Percentiles rank a stretch among this genome's conserved stretches.
Evolutionary conservation across 2,113 vertebrate genomes (phyloP).

Genomic region (Rhabdomys dilectus): DNA sequence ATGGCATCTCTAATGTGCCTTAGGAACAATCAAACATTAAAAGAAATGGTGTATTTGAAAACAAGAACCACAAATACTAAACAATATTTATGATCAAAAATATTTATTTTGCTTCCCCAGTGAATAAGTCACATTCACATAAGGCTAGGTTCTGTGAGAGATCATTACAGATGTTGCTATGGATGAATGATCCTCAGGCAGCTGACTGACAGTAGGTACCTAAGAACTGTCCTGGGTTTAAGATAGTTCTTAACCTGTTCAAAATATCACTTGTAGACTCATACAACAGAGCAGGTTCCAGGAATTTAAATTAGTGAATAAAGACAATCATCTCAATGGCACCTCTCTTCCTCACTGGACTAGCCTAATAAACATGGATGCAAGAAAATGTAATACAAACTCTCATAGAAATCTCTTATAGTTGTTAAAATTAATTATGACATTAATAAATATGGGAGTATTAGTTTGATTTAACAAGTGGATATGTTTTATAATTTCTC

Average conservation of each 20-base stretch:
- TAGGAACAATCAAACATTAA: not conserved
- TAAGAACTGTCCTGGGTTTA: not conserved
- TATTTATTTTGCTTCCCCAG: not conserved
- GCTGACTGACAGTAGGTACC: not conserved
- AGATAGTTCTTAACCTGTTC: no score
- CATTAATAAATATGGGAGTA: not conserved
- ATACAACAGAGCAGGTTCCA: not conserved
- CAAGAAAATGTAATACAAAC: not conserved
- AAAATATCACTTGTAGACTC: not conserved
- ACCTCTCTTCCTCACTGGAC: not conserved
- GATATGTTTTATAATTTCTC: conserved; percentile 3
- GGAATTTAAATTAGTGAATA: not conserved
- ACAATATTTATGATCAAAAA: not conserved
- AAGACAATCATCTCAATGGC: not conserved
- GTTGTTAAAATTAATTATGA: conserved; percentile 1
- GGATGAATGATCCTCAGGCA: not conserved
- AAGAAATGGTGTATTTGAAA: conserved; percentile 18
- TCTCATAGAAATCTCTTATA: not conserved
- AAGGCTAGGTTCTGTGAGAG: not conserved
- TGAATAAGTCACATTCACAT: not conserved
- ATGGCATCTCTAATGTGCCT: not conserved
- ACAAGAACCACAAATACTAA: not conserved
- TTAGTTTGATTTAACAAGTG: not conserved
- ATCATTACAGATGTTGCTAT: fast-evolving
- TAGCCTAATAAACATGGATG: not conserved